phyloP scores from a whole-genome alignment of 2,888 invertebrate genomes.

The Alviniconcha strummeri region DNA sequence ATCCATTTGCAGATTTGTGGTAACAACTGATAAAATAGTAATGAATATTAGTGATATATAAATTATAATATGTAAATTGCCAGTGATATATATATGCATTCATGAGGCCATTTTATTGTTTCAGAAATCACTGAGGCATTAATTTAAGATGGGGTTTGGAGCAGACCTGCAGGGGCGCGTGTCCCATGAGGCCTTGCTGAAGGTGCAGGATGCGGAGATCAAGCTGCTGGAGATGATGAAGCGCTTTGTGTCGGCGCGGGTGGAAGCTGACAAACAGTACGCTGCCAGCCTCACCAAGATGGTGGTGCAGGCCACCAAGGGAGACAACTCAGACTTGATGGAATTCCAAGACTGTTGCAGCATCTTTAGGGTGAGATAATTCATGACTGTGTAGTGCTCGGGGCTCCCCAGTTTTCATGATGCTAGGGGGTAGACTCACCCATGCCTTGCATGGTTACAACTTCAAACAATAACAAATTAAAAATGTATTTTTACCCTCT shows the following conservation, averaged over 20 bases:
- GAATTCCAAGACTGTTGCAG: constrained; percentile 62
- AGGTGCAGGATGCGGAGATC: constrained; percentile 93
- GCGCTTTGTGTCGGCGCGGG: constrained; percentile 88
- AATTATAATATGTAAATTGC: too few species aligned
- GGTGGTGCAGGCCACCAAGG: constrained; percentile 67
- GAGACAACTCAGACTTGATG: constrained; percentile 56
- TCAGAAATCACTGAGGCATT: too few species aligned
- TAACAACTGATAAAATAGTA: too few species aligned
- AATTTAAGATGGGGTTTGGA: constrained; percentile 81
- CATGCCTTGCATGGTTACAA: too few species aligned
- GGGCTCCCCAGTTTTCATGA: too few species aligned
- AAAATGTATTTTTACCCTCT: neutral
- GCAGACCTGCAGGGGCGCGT: constrained; percentile 89
- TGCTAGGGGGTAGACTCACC: too few species aligned
- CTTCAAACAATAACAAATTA: too few species aligned
- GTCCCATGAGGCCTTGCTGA: constrained; percentile 92
- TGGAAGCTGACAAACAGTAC: constrained; percentile 94
- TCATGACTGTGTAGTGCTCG: too few species aligned
- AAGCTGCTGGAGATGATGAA: constrained; percentile 94
- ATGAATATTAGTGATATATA: too few species aligned
- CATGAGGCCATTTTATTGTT: too few species aligned
- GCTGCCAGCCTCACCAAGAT: constrained; percentile 82
- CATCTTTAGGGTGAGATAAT: constrained; percentile 47
- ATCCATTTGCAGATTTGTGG: too few species aligned
- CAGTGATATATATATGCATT: too few species aligned